Base-by-base conservation (phyloP, 1,140 invertebrate species). In the Sweltsa coloradensis region DNA sequence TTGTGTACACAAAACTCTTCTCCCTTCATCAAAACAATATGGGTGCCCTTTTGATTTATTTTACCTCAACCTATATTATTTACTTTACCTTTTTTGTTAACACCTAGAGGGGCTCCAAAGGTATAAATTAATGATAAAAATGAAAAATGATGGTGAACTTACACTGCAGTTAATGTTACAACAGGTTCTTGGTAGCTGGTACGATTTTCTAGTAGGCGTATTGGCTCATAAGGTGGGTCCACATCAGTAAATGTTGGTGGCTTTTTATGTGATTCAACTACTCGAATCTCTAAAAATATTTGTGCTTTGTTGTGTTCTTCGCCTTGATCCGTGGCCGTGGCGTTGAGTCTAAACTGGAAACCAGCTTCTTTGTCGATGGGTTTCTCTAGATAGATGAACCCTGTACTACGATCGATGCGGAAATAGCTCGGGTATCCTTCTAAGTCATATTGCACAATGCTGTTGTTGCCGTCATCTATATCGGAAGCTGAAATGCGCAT, bases 401-500 rank as follows among this genome's bases (percentile, higher is more conserved):
- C 86, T 23, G 81, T 85, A 46, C 77, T 75, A 41, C 70, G 65
- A 59, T 87, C 83, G 49, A 91, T 85, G 39, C 69, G 70, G 59
- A 91, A 90, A 60, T 85, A 89, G 3, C 72, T 68, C 29, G 68
- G 63, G 55, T 85, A 81, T 6, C 70, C 58, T 22, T 75, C 63
- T 25, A 88, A 61, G 46, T 72, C 75, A 60, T 82, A 78, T 51
- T 71, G 63, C 3, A 91, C 74, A 51, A 79, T 78, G 26, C 85
- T 86, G 67, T 90, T 90, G 55, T 84, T 78, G 6, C 86, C 84
- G 58, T 89, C 84, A 60, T 91, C 88, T 48, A 88, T 81, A 63
- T 91, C 88, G 11, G 85, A 89, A 3, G 88, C 87, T 29, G 86
- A 86, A 59, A 90, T 84, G 59, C 85, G 72, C 83, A 89, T 87